Base-by-base conservation (phyloP, 37 sponge, comb jelly and placozoan genomes). In the Tethya wilhelma region DNA sequence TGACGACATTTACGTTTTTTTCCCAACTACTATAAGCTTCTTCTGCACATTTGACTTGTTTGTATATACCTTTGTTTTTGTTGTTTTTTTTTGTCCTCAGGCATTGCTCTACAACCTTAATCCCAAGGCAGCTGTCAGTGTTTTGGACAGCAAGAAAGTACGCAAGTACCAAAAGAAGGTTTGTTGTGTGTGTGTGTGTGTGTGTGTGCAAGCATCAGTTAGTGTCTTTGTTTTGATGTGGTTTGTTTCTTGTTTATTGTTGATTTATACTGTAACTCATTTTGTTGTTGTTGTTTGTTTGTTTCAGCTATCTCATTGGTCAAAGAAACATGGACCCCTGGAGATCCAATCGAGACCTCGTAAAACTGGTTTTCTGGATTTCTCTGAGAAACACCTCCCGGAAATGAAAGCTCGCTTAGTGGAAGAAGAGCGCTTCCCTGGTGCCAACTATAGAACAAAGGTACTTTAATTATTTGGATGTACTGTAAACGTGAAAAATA, bases 261-360 rank as follows among this genome's bases (percentile, higher is more conserved):
- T n/a, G n/a, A n/a, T n/a, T n/a, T n/a, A n/a, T n/a, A n/a, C n/a
- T n/a, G n/a, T n/a, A n/a, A n/a, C n/a, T n/a, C n/a, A n/a, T n/a
- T n/a, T n/a, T n/a, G n/a, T n/a, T n/a, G n/a, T n/a, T n/a, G n/a
- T n/a, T n/a, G n/a, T n/a, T n/a, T n/a, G n/a, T n/a, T n/a, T n/a
- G n/a, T n/a, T n/a, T 40, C 69, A 90, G 90, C 26, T 90, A 26
- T 74, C 81, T 49, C 81, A 46, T 20, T 91, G 91, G 91, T 25
- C 8, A 29, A 49, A 33, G 59, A 82, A 77, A 42, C 65, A 78
- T 64, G 77, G 64, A 17, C 25, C 0, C 17, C 26, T 19, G 23
- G 0, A 7, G 23, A 1, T 2, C 0, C 33, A 25, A 4, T 5
- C 74, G 17, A 70, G 56, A 44, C 55, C 74, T 9, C 78, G 64